A percentile compares a stretch with the other conserved stretches of the same genome.
Conservation (phyloP, 1,140 invertebrate species). For the Drosophila tristis region DNA sequence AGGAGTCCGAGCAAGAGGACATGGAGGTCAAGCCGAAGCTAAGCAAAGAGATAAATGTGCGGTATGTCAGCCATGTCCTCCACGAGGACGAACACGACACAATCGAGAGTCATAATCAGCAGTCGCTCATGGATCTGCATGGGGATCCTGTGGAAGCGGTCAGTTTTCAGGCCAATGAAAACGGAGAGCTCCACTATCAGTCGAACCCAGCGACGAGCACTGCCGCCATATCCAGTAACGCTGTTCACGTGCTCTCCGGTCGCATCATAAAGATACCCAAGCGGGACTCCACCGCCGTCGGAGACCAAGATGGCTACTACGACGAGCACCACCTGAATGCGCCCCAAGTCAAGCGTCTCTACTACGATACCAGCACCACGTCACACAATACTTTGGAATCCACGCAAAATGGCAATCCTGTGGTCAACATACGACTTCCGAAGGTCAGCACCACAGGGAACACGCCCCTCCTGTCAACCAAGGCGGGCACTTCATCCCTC, state of each 20-base stretch:
- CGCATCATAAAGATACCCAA: conserved; percentile 77
- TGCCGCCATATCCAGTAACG: conserved; percentile 24
- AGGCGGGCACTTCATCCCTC: conserved; percentile 49
- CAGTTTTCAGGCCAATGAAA: conserved; percentile 71
- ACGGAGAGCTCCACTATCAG: conserved; percentile 67
- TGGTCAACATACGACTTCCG: conserved; percentile 51
- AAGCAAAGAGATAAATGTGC: conserved; percentile 47
- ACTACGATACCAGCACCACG: conserved; percentile 53
- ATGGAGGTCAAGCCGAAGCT: conserved; percentile 70
- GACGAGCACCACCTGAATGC: conserved; percentile 62
- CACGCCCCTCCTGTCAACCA: conserved; percentile 38
- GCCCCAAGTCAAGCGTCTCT: conserved; percentile 61
- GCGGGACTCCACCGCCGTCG: conserved; percentile 55
- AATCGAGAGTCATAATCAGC: conserved; percentile 50
- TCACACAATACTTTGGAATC: conserved; percentile 36
- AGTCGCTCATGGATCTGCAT: conserved; percentile 59
- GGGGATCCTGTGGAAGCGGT: conserved; percentile 56
- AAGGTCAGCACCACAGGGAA: conserved; percentile 51
- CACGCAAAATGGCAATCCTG: conserved; percentile 43
- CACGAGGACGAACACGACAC: conserved; percentile 54
- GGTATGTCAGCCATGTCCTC: conserved; percentile 46
- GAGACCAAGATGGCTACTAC: conserved; percentile 63
- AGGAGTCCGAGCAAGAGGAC: conserved; percentile 62
- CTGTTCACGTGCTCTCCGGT: conserved; percentile 66
- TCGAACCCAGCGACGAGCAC: conserved; percentile 30